Evolutionary conservation across 2,113 vertebrate species (phyloP).

Genomic region (Thamnaconus septentrionalis): DNA sequence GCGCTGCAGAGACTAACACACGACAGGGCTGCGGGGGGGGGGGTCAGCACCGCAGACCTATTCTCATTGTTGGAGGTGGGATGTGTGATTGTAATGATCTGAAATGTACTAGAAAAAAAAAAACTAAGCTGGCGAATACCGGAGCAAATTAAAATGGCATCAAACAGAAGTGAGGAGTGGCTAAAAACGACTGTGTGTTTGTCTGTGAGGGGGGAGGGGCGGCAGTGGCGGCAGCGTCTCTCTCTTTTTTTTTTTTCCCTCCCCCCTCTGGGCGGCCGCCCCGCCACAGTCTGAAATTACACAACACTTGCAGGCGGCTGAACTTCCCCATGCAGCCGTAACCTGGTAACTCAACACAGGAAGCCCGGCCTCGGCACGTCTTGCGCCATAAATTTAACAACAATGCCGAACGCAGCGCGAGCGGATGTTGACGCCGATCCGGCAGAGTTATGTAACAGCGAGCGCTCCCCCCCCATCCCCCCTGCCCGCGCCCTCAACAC

Average conservation of each 20-base stretch:
- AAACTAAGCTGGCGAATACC: too few relatives aligned
- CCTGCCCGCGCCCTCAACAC: neutral
- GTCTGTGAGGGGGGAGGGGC: too few relatives aligned
- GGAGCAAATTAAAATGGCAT: too few relatives aligned
- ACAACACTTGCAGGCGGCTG: constrained; percentile 42
- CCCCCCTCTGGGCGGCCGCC: too few relatives aligned
- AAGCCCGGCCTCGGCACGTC: constrained; percentile 26
- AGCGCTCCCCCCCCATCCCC: neutral
- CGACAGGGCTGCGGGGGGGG: constrained; percentile 4
- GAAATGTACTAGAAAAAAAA: too few relatives aligned
- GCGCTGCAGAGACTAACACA: constrained; percentile 41
- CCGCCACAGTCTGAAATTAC: constrained; percentile 30
- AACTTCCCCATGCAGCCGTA: constrained; percentile 35
- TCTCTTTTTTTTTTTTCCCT: neutral
- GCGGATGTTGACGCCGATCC: constrained; percentile 31
- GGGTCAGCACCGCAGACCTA: too few relatives aligned
- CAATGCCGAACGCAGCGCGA: constrained; percentile 4
- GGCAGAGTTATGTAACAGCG: constrained; percentile 47
- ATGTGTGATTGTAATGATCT: too few relatives aligned
- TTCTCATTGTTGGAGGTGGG: too few relatives aligned
- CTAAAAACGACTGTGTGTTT: too few relatives aligned
- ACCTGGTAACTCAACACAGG: constrained; percentile 31
- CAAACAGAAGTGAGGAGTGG: too few relatives aligned
- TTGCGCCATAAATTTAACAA: constrained; percentile 35
- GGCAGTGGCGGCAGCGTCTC: neutral